These are phyloP conservation scores for Drosophila obscura DNA, from an alignment of 1,140 invertebrate genomes.

Conservation along the genomic window DNA sequence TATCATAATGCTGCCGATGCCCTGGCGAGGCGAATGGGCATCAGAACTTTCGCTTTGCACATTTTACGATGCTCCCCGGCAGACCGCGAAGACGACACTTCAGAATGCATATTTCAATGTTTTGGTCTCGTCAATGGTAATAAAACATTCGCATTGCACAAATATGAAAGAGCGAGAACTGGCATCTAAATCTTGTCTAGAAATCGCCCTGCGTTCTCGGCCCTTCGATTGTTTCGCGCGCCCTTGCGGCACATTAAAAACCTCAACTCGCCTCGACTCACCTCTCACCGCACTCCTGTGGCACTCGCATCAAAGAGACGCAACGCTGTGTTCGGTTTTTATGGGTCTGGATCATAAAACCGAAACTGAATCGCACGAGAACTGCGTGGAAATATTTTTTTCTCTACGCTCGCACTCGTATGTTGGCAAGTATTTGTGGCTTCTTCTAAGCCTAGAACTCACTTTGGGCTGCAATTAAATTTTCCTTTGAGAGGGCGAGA, in stretches of 20 bases:
- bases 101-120: slow-evolving; percentile 78
- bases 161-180: slow-evolving; percentile 55
- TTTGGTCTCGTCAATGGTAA: slow-evolving; percentile 67
- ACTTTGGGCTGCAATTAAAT: slow-evolving; percentile 60
- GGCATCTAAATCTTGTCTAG: slow-evolving; percentile 77
- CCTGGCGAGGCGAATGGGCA: slow-evolving; percentile 9
- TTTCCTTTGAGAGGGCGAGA: slow-evolving; percentile 30
- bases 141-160: slow-evolving; percentile 73
- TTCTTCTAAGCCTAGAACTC: slow-evolving; percentile 66
- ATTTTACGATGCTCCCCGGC: slow-evolving; percentile 43
- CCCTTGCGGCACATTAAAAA: slow-evolving; percentile 73
- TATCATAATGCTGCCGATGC: too few relatives aligned
- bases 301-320: slow-evolving; percentile 72
- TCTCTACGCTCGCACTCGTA: neutral
- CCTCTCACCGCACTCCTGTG: slow-evolving; percentile 49
- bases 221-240: slow-evolving; percentile 72
- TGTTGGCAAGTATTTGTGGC: slow-evolving; percentile 27
- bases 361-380: slow-evolving; percentile 67
- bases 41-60: slow-evolving; percentile 45
- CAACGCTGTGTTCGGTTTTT: slow-evolving; percentile 60
- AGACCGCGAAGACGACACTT: slow-evolving; percentile 64
- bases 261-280: slow-evolving; percentile 30
- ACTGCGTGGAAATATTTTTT: slow-evolving; percentile 63
- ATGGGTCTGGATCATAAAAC: slow-evolving; percentile 76
- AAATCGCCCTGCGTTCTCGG: slow-evolving; percentile 42